These are phyloP conservation scores for Luperina nickerlii DNA, from an alignment of 2,888 invertebrate species.

Conservation along the genomic window DNA sequence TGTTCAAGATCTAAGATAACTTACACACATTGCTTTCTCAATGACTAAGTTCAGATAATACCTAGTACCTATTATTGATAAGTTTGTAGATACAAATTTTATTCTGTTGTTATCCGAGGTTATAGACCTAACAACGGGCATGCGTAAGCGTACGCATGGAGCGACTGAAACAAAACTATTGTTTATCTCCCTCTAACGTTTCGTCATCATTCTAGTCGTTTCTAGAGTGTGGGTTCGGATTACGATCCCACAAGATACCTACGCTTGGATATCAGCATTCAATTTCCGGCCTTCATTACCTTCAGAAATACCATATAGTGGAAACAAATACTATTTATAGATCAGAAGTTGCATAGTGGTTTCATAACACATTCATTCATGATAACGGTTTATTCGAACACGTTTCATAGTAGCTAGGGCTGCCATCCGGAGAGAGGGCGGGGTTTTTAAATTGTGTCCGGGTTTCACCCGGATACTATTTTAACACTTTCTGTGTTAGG, in stretches of 20 bases:
- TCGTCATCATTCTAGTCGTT: slow-evolving; percentile 6
- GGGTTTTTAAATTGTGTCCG: too few relatives aligned
- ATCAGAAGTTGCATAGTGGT: neutral
- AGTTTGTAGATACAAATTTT: slow-evolving; percentile 6
- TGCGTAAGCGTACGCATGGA: slow-evolving; percentile 17
- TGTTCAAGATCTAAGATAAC: neutral
- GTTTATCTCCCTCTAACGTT: slow-evolving; percentile 6
- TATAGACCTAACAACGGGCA: slow-evolving; percentile 9
- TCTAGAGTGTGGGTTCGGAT: slow-evolving; percentile 17
- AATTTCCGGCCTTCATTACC: neutral
- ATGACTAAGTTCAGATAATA: slow-evolving; percentile 3
- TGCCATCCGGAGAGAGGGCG: neutral
- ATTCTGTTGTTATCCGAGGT: slow-evolving; percentile 21
- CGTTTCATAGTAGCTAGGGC: neutral
- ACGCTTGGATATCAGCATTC: neutral
- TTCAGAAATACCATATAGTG: neutral
- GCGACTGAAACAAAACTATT: slow-evolving; percentile 26
- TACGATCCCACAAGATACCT: neutral
- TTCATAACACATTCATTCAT: slow-evolving; percentile 3
- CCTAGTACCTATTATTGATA: slow-evolving; percentile 8
- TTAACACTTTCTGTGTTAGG: too few relatives aligned
- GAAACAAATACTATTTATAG: neutral
- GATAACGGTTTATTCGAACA: neutral
- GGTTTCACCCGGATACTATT: too few relatives aligned
- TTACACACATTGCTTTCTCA: neutral